These are phyloP conservation scores for Enoplosus armatus DNA, from an alignment of 2,797 vertebrate species.

Conservation along the genomic window DNA sequence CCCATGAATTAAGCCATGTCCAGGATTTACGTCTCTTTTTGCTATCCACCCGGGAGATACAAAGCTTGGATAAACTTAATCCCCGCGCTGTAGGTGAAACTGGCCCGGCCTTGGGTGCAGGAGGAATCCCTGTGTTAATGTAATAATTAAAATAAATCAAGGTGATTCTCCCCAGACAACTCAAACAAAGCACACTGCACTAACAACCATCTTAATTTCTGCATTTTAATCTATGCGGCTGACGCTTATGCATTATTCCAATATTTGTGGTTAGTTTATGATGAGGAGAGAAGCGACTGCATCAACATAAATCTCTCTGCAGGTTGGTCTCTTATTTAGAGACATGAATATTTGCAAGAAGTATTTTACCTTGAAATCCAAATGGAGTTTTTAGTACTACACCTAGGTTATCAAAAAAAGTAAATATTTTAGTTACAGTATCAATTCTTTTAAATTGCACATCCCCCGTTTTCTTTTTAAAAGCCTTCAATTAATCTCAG, in stretches of 20 bases:
- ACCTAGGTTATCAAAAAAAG: conserved; percentile 2
- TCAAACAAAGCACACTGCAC: not conserved
- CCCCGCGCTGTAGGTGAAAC: conserved; percentile 9
- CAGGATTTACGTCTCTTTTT: conserved; percentile 11
- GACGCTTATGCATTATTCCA: not conserved
- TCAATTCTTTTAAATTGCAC: conserved; percentile 45
- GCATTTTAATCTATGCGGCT: not conserved
- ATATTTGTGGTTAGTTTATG: not conserved
- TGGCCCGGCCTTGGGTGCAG: conserved; percentile 3
- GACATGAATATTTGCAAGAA: not conserved
- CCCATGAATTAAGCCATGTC: conserved; percentile 27
- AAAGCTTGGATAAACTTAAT: conserved; percentile 15
- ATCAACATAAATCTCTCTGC: conserved; percentile 31
- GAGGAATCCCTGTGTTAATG: conserved; percentile 15
- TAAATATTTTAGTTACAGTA: not conserved
- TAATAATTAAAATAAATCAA: conserved; percentile 1
- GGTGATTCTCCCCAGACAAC: not conserved
- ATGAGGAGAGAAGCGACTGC: not conserved
- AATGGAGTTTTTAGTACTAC: not conserved
- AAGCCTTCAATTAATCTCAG: conserved; percentile 13
- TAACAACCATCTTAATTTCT: not conserved
- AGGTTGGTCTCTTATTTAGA: conserved; percentile 15
- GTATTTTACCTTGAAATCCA: not conserved
- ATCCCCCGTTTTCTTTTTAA: conserved; percentile 32
- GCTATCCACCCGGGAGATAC: too few relatives aligned